Evolutionary conservation across 2,113 vertebrate genomes (phyloP).

Genomic region (Phasianus colchicus): DNA sequence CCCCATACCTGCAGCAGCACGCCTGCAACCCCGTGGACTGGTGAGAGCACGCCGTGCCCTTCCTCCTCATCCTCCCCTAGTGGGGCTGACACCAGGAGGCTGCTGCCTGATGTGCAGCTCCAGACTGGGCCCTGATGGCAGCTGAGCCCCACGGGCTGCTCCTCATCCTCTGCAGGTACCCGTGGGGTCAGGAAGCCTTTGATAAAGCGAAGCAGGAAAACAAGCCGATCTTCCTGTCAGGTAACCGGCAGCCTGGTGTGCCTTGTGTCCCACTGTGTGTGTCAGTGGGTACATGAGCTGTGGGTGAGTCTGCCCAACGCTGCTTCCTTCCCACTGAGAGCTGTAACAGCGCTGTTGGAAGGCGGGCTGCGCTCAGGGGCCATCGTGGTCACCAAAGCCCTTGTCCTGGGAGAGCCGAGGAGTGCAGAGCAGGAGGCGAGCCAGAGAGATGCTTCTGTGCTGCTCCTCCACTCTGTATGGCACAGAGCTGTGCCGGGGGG

Average conservation of each 20-base stretch:
- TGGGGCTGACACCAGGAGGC: too few relatives aligned
- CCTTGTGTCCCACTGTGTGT: fast-evolving
- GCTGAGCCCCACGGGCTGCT: neutral
- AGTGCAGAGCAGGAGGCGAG: neutral
- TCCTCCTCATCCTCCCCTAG: neutral
- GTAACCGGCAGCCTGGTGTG: conserved; percentile 59
- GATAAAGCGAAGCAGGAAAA: conserved; percentile 90
- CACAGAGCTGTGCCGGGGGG: neutral
- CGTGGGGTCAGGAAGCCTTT: conserved; percentile 94
- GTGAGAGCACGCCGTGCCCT: conserved; percentile 71
- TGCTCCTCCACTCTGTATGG: neutral
- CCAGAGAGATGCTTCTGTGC: neutral
- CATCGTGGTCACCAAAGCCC: neutral
- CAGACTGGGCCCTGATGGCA: too few relatives aligned
- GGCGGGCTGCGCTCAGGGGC: neutral
- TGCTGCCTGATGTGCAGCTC: too few relatives aligned
- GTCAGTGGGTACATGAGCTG: neutral
- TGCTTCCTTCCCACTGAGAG: neutral
- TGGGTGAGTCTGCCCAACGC: neutral
- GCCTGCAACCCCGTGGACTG: conserved; percentile 96
- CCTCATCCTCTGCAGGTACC: conserved; percentile 80
- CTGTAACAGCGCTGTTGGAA: neutral
- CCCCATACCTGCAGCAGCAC: conserved; percentile 92
- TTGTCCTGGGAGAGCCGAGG: neutral
- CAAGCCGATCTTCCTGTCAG: conserved; percentile 94